Percentiles rank a stretch among this genome's conserved stretches.
Conservation (phyloP, 2,113 vertebrate genomes). For the Etheostoma spectabile region DNA sequence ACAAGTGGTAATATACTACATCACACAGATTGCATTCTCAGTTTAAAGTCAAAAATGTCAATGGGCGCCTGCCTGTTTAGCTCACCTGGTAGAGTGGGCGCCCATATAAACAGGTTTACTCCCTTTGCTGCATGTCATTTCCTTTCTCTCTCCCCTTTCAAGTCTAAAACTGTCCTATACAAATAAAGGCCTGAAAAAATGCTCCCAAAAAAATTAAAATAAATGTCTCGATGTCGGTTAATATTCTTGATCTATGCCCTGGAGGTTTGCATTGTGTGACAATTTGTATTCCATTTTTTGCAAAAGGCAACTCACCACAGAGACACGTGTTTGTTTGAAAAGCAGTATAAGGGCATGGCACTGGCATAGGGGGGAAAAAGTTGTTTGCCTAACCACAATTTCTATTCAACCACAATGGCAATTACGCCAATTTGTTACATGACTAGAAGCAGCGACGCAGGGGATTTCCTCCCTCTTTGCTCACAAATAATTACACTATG, state of each 20-base stretch:
- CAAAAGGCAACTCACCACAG: slow-evolving; percentile 44
- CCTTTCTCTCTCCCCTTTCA: too few species aligned
- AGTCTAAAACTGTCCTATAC: too few species aligned
- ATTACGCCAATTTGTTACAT: slow-evolving; percentile 78
- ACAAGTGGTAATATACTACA: slow-evolving; percentile 3
- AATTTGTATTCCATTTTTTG: slow-evolving; percentile 1
- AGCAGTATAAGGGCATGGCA: slow-evolving; percentile 34
- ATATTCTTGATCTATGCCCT: neutral
- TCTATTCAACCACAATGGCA: slow-evolving; percentile 75
- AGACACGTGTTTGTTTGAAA: slow-evolving; percentile 67
- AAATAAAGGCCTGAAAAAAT: too few species aligned
- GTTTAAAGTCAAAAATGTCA: neutral
- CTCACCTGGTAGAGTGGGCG: too few species aligned
- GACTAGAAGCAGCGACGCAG: slow-evolving; percentile 59
- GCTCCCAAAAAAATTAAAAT: too few species aligned
- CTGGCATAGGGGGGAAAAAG: slow-evolving; percentile 43
- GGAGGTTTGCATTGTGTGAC: slow-evolving; percentile 6
- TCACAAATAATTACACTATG: slow-evolving; percentile 66
- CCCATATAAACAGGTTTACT: too few species aligned
- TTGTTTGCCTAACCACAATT: slow-evolving; percentile 69
- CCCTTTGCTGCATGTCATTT: too few species aligned
- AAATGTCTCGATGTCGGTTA: too few species aligned
- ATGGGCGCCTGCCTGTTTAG: neutral
- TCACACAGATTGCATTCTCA: neutral
- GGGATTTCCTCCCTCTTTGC: slow-evolving; percentile 68